Evolutionary conservation across 2,888 invertebrate genomes (phyloP).

Genomic region (Epirrita christyi): DNA sequence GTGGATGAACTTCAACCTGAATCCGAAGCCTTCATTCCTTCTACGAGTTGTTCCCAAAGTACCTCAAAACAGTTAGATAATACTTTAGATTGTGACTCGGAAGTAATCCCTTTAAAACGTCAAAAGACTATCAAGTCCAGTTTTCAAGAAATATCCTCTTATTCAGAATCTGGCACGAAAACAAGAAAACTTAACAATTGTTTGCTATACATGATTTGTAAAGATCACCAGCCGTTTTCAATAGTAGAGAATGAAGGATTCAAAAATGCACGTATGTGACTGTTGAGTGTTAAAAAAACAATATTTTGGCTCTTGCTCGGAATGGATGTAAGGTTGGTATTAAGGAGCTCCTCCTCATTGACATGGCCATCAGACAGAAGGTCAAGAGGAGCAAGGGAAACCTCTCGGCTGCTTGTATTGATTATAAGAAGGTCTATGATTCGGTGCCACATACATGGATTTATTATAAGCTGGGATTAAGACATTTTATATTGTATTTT

Average conservation of each 20-base stretch:
- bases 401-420: too few species aligned
- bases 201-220: slow-evolving; percentile 44
- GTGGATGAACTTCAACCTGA: slow-evolving; percentile 36
- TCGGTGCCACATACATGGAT: too few species aligned
- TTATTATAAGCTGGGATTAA: too few species aligned
- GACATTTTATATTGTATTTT: too few species aligned
- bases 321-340: too few species aligned
- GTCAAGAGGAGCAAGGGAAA: too few species aligned
- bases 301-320: too few species aligned
- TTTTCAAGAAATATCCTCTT: slow-evolving; percentile 41
- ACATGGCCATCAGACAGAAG: too few species aligned
- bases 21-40: neutral
- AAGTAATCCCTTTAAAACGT: slow-evolving; percentile 33
- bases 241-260: slow-evolving; percentile 52
- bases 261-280: too few species aligned
- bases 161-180: slow-evolving; percentile 33
- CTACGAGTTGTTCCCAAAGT: slow-evolving; percentile 33
- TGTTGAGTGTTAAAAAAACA: too few species aligned
- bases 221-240: slow-evolving; percentile 45
- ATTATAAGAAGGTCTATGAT: too few species aligned
- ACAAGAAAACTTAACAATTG: slow-evolving; percentile 43
- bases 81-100: slow-evolving; percentile 32
- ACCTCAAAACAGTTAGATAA: slow-evolving; percentile 33
- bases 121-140: slow-evolving; percentile 39
- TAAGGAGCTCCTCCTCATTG: too few species aligned